These are phyloP conservation scores for Lucilia sericata DNA, from an alignment of 1,140 invertebrate genomes.

Conservation along the genomic window DNA sequence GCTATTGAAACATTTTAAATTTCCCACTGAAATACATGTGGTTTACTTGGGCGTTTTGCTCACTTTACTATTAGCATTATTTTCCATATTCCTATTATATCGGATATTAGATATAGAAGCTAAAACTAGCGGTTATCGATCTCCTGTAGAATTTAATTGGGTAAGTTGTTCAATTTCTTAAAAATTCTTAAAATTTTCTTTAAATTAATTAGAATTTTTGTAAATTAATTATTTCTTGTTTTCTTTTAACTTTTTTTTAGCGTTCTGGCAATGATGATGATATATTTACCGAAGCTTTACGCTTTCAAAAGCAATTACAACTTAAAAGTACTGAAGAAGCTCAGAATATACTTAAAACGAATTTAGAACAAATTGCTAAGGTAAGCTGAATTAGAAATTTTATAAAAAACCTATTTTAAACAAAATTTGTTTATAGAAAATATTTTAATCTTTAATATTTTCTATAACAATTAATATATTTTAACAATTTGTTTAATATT, in stretches of 20 bases:
- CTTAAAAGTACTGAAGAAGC: slow-evolving; percentile 59
- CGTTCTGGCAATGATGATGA: slow-evolving; percentile 56
- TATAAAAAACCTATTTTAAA: too few relatives aligned
- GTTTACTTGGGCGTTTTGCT: slow-evolving; percentile 59
- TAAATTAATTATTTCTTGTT: too few relatives aligned
- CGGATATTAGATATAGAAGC: slow-evolving; percentile 61
- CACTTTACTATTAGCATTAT: slow-evolving; percentile 56
- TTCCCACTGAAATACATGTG: slow-evolving; percentile 54
- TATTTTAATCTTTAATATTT: too few relatives aligned
- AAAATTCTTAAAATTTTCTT: slow-evolving; percentile 1
- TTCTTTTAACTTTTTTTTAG: too few relatives aligned
- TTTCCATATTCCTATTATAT: slow-evolving; percentile 61
- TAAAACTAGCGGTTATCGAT: slow-evolving; percentile 54
- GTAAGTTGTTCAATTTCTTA: slow-evolving; percentile 48
- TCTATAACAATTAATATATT: too few relatives aligned
- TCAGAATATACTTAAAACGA: slow-evolving; percentile 58
- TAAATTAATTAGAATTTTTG: too few relatives aligned
- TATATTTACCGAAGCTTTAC: slow-evolving; percentile 59
- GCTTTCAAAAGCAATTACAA: slow-evolving; percentile 61
- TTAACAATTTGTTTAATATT: too few relatives aligned
- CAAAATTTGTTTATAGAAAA: too few relatives aligned
- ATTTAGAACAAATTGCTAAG: slow-evolving; percentile 63
- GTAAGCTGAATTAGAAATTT: slow-evolving; percentile 46
- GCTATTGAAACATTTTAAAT: slow-evolving; percentile 49
- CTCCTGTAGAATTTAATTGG: slow-evolving; percentile 57